Evolutionary conservation across 1,140 invertebrate genomes (phyloP).

Genomic region (Limonius californicus): DNA sequence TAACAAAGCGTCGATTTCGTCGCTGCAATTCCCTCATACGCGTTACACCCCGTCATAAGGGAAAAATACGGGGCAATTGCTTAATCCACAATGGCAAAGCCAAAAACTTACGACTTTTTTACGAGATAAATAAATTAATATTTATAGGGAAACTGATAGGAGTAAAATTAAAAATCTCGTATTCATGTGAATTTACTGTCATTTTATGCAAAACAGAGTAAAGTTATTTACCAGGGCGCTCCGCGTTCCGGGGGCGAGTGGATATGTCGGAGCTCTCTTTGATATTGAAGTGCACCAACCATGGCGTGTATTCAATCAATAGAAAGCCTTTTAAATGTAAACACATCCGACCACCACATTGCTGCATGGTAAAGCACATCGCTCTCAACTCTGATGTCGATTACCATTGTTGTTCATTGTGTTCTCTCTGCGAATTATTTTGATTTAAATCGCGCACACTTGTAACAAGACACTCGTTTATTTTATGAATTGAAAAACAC

Average conservation of each 20-base stretch:
- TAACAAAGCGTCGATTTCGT: not conserved
- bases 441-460: not conserved
- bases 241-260: not conserved
- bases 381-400: not conserved
- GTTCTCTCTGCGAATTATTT: not conserved
- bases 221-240: not conserved
- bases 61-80: not conserved
- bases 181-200: not conserved
- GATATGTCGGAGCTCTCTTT: not conserved
- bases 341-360: not conserved
- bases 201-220: not conserved
- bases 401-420: not conserved
- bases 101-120: not conserved
- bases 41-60: not conserved
- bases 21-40: too few relatives aligned
- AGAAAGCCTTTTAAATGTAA: not conserved
- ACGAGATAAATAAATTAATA: not conserved
- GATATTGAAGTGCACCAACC: not conserved
- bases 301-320: slow-evolving; percentile 1
- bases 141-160: not conserved
- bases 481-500: not conserved
- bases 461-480: not conserved
- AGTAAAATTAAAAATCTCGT: not conserved
- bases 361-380: not conserved
- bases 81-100: not conserved